Base-by-base conservation (phyloP, 1,140 invertebrate genomes). In the Platyscapa corneri region DNA sequence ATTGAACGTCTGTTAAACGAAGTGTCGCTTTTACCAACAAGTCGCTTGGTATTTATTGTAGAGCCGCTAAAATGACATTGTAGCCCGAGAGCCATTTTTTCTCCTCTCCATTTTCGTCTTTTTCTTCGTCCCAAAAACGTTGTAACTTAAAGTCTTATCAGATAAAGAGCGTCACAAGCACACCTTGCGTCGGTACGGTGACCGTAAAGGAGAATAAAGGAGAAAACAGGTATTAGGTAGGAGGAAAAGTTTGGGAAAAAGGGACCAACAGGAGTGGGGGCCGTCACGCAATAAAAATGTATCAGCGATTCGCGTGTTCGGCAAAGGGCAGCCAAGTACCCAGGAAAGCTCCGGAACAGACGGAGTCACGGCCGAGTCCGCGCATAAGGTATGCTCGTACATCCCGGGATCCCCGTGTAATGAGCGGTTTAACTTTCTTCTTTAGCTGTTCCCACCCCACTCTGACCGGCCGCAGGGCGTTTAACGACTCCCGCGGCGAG, bases 351-450 rank as follows among this genome's bases (percentile, higher is more conserved):
- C 30, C 18, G 53, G 32, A 12, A 16, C 5, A 72, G 42, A 49
- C 39, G 12, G 65, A 70, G 70, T 56, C 18, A 32, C 18, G 10
- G 32, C 16, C n/a, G 67, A 39, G 70, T 27, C 37, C 8, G 37
- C 23, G 37, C 37, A 60, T 74, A 72, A 70, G 1, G 20, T 37
- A 72, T 49, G 32, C 30, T 20, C 37, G 3, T 65, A 72, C 49
- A 65, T 42, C 23, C 27, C 81, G 2, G 20, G 37, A 53, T 79
- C 67, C 67, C 14, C 37, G 60, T 49, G 67, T 85, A 80, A 81
- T 65, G 78, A 81, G 77, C 70, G 78, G 46, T 56, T 84, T 64
- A 81, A 81, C 84, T 81, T 80, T 85, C 77, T 85, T 85, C 84
- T 85, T 79, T 53, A 84, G 37, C 70, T n/a, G 37, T 27, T 14